These are phyloP conservation scores for Pandemis heparana DNA, from an alignment of 2,888 invertebrate genomes.

Conservation along the genomic window DNA sequence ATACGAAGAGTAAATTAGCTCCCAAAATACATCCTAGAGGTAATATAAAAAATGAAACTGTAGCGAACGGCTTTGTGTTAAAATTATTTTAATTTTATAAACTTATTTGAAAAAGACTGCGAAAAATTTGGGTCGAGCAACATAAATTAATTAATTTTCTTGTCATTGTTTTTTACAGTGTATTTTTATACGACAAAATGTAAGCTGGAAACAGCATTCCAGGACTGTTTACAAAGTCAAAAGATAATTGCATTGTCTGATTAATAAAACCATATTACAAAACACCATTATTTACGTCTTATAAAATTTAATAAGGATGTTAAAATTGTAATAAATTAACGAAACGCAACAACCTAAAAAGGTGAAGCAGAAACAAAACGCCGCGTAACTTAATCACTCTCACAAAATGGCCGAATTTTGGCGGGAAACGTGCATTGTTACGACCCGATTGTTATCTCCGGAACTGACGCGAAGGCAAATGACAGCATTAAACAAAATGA, in stretches of 20 bases:
- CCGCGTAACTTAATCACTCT: slow-evolving; percentile 29
- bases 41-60: no score
- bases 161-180: not conserved
- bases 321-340: slow-evolving; percentile 16
- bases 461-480: slow-evolving; percentile 58
- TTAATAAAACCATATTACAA: no score
- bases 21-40: not conserved
- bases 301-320: not conserved
- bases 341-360: slow-evolving; percentile 15
- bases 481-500: slow-evolving; percentile 61
- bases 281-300: no score
- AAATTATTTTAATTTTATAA: not conserved
- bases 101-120: not conserved
- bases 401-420: slow-evolving; percentile 59
- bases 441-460: slow-evolving; percentile 58
- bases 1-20: not conserved
- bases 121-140: not conserved
- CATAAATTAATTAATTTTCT: not conserved
- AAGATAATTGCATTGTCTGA: no score
- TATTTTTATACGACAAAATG: no score
- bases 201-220: no score
- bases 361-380: slow-evolving; percentile 41
- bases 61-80: not conserved
- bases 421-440: slow-evolving; percentile 54
- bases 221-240: no score